phyloP scores from a whole-genome alignment of 92 coral and sea anemone genomes.

The Heteractis magnifica region DNA sequence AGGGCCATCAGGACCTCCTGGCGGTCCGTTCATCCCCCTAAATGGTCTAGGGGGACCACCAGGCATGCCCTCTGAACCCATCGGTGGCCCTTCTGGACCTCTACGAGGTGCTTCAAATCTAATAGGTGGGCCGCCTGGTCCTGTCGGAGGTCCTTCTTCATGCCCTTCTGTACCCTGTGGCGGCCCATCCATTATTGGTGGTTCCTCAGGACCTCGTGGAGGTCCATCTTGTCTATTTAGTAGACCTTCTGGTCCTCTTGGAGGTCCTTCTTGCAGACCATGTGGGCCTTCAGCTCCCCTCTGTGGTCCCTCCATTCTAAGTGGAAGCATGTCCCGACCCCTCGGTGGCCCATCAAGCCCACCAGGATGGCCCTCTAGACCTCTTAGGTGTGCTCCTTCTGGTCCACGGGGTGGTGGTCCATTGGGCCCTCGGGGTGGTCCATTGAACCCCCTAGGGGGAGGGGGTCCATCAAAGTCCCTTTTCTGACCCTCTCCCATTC shows the following conservation, averaged over 20 bases:
- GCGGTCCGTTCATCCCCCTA: constrained; percentile 21
- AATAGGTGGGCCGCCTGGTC: constrained; percentile 19
- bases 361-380: constrained; percentile 55
- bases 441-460: not conserved
- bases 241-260: constrained; percentile 30
- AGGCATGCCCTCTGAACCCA: constrained; percentile 8
- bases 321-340: constrained; percentile 12
- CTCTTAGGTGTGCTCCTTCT: constrained; percentile 52
- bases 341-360: constrained; percentile 21
- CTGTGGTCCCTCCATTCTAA: constrained; percentile 35
- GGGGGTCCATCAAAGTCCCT: constrained; percentile 12
- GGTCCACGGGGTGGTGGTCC: constrained; percentile 48
- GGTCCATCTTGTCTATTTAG: constrained; percentile 36
- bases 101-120: constrained; percentile 22
- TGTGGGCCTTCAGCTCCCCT: constrained; percentile 69
- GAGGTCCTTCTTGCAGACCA: constrained; percentile 43
- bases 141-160: constrained; percentile 24
- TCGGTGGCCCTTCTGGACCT: constrained; percentile 13
- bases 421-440: constrained; percentile 1
- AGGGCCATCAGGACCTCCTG: constrained; percentile 20
- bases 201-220: constrained; percentile 6
- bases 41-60: constrained; percentile 23
- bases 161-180: not conserved
- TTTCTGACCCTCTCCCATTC: constrained; percentile 5
- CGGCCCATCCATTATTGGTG: constrained; percentile 19